These are phyloP conservation scores for Corbicula japonica DNA, from an alignment of 2,888 invertebrate genomes.

Conservation along the genomic window DNA sequence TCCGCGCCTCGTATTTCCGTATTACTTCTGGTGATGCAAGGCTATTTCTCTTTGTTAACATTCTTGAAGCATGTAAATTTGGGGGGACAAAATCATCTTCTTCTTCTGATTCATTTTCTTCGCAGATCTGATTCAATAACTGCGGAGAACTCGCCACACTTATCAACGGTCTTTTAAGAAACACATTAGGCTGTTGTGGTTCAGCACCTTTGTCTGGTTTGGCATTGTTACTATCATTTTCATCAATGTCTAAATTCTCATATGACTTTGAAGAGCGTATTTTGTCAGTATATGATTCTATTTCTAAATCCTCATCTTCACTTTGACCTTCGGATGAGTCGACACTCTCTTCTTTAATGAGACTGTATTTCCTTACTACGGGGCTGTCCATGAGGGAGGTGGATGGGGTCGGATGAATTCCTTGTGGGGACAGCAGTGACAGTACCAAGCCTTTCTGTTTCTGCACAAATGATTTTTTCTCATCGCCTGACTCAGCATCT, in stretches of 20 bases:
- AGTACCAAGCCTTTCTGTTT: conserved; percentile 75
- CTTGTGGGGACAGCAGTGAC: conserved; percentile 84
- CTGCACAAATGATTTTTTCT: conserved; percentile 45
- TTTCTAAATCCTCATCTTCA: conserved; percentile 76
- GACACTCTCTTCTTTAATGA: conserved; percentile 96
- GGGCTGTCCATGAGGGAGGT: conserved; percentile 66
- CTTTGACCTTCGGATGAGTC: conserved; percentile 89
- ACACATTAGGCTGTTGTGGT: conserved; percentile 72
- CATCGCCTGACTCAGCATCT: conserved; percentile 67
- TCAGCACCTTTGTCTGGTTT: conserved; percentile 29
- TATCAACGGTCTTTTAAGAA: conserved; percentile 85
- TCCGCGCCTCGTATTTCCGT: conserved; percentile 86
- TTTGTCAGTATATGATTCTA: conserved; percentile 59
- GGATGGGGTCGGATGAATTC: conserved; percentile 77
- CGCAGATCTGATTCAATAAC: conserved; percentile 90
- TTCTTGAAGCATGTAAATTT: conserved; percentile 74
- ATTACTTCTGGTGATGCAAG: conserved; percentile 86
- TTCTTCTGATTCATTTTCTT: conserved; percentile 89
- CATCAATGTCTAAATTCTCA: conserved; percentile 71
- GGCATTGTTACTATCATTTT: conserved; percentile 45
- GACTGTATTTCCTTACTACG: conserved; percentile 93
- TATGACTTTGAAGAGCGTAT: conserved; percentile 76
- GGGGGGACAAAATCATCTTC: conserved; percentile 82
- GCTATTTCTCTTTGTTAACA: conserved; percentile 69
- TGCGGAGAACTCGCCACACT: conserved; percentile 88